These are phyloP conservation scores for Oscheius sp. DNA, from an alignment of 2,888 invertebrate genomes.

Conservation along the genomic window DNA sequence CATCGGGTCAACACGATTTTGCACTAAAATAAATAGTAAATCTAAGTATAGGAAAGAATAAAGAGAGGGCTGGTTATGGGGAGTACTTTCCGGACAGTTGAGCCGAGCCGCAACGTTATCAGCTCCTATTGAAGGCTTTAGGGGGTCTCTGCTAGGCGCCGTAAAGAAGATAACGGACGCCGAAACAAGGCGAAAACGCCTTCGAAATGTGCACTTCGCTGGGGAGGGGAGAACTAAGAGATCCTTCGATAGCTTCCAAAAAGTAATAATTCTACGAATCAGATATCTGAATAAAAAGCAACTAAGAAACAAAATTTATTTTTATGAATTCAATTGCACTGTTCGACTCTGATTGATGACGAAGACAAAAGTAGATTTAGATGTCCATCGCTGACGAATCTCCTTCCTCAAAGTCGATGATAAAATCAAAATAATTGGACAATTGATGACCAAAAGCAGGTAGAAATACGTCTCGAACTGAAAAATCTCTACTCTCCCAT, in stretches of 20 bases:
- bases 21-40: not conserved
- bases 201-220: not conserved
- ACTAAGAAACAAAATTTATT: too few species aligned
- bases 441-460: too few species aligned
- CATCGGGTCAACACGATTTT: not conserved
- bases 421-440: too few species aligned
- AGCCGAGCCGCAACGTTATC: conserved; percentile 9
- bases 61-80: not conserved
- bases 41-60: not conserved
- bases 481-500: too few species aligned
- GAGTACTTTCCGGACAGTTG: not conserved
- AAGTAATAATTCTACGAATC: too few species aligned
- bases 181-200: conserved; percentile 13
- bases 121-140: conserved; percentile 15
- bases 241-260: not conserved
- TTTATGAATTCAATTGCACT: too few species aligned
- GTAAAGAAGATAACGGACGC: conserved; percentile 22
- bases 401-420: too few species aligned
- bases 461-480: too few species aligned
- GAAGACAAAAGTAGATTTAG: too few species aligned
- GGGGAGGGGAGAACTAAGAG: conserved; percentile 2
- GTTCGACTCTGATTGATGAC: too few species aligned
- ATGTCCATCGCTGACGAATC: too few species aligned
- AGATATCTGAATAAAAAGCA: too few species aligned
- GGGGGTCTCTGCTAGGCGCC: conserved; percentile 21